A percentile compares a stretch with the other conserved stretches of the same genome.
These are phyloP conservation scores for Pteronura brasiliensis DNA, from an alignment of 2,113 vertebrate genomes.

Conservation along the genomic window DNA sequence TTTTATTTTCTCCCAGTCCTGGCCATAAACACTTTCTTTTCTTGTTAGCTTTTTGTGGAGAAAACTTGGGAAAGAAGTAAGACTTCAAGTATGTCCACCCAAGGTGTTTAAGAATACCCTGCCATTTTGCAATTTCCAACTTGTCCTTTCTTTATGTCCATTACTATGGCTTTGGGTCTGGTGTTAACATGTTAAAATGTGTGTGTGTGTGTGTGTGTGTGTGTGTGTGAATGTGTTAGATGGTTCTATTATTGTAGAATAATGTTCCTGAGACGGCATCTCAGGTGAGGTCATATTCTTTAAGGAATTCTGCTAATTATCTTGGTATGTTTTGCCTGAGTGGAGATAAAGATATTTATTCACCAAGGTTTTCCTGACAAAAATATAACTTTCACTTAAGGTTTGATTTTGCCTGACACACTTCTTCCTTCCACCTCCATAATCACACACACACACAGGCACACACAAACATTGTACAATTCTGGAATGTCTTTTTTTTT, in stretches of 20 bases:
- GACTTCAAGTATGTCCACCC: not conserved
- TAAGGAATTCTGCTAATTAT: not conserved
- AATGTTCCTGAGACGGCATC: not conserved
- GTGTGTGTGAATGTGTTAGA: not conserved
- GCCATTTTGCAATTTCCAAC: not conserved
- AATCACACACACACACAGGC: not conserved
- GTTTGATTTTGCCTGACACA: not conserved
- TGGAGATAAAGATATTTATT: not conserved
- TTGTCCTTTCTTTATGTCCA: not conserved
- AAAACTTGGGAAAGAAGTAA: not conserved
- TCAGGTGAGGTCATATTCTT: not conserved
- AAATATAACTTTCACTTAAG: not conserved
- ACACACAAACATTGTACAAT: not conserved
- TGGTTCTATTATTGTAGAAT: not conserved
- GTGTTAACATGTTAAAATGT: not conserved
- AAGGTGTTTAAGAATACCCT: rapidly evolving
- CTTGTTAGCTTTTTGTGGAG: not conserved
- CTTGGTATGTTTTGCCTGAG: not conserved
- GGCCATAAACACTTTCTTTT: too few relatives aligned
- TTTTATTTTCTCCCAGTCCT: not conserved
- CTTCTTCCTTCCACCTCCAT: not conserved
- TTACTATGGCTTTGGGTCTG: not conserved
- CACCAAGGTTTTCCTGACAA: not conserved
- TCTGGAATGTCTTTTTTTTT: not conserved
- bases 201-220: not conserved